Percentiles rank a stretch among this genome's conserved stretches.
phyloP scores from a whole-genome alignment of 37 sponge, comb jelly and placozoan species.

The Hormiphora californensis region DNA sequence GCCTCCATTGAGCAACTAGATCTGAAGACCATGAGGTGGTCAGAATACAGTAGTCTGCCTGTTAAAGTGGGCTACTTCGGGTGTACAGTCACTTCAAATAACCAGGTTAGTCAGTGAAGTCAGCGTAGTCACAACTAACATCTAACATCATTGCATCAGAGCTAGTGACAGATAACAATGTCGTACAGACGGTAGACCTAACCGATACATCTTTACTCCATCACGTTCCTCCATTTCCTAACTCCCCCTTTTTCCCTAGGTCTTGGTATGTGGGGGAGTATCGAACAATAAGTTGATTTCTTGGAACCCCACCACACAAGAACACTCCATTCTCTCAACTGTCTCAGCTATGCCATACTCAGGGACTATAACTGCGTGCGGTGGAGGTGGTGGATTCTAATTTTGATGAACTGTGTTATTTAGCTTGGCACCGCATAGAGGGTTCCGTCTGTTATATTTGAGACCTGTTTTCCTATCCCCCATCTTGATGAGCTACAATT shows the following conservation, averaged over 20 bases:
- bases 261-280: conserved; percentile 27
- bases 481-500: too few relatives aligned
- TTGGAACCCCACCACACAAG: conserved; percentile 15
- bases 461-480: too few relatives aligned
- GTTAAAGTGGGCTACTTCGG: conserved; percentile 47
- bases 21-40: not conserved
- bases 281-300: conserved; percentile 1
- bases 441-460: too few relatives aligned
- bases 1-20: conserved; percentile 24
- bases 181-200: not conserved
- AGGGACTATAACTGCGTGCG: conserved; percentile 32
- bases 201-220: not conserved
- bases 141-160: too few relatives aligned
- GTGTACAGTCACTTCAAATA: not conserved
- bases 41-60: not conserved
- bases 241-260: not conserved
- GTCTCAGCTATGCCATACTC: conserved; percentile 36
- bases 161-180: too few relatives aligned
- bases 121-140: too few relatives aligned
- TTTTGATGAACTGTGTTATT: too few relatives aligned
- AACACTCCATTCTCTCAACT: not conserved
- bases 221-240: not conserved
- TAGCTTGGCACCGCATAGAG: too few relatives aligned
- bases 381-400: too few relatives aligned
- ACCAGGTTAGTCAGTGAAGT: not conserved